phyloP scores from a whole-genome alignment of 2,888 invertebrate genomes.

The Archips xylosteana region DNA sequence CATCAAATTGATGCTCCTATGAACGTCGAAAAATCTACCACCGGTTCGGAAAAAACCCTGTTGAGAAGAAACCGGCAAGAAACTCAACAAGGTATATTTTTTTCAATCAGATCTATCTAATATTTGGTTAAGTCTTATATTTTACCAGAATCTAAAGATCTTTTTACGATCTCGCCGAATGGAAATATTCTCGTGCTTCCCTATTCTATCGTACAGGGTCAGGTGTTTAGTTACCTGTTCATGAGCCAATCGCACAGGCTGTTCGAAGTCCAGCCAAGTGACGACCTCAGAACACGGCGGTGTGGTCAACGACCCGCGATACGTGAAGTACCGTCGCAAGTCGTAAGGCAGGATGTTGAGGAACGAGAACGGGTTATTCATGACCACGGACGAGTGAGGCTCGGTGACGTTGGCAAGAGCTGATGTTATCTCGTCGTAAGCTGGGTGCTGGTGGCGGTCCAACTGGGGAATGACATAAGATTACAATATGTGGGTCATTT shows the following conservation, averaged over 20 bases:
- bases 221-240: constrained; percentile 82
- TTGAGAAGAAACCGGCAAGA: no score
- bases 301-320: constrained; percentile 94
- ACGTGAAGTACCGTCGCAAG: constrained; percentile 91
- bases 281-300: constrained; percentile 95
- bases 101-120: no score
- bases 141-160: background rate
- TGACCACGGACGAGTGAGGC: constrained; percentile 78
- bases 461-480: constrained; percentile 56
- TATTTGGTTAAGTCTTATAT: background rate
- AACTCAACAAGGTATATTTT: no score
- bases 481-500: background rate
- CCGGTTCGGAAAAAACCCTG: no score
- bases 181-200: background rate
- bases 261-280: constrained; percentile 93
- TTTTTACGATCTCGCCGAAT: background rate
- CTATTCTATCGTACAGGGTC: background rate
- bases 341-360: constrained; percentile 83
- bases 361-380: constrained; percentile 82
- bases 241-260: constrained; percentile 88
- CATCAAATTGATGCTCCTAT: no score
- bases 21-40: no score
- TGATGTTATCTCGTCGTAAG: constrained; percentile 86
- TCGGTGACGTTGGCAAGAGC: constrained; percentile 83
- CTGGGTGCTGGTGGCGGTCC: constrained; percentile 81